Percentiles rank a stretch among this genome's conserved stretches.
Conservation (phyloP, 2,888 invertebrate species). For the Parapristionchus giblindavisi region DNA sequence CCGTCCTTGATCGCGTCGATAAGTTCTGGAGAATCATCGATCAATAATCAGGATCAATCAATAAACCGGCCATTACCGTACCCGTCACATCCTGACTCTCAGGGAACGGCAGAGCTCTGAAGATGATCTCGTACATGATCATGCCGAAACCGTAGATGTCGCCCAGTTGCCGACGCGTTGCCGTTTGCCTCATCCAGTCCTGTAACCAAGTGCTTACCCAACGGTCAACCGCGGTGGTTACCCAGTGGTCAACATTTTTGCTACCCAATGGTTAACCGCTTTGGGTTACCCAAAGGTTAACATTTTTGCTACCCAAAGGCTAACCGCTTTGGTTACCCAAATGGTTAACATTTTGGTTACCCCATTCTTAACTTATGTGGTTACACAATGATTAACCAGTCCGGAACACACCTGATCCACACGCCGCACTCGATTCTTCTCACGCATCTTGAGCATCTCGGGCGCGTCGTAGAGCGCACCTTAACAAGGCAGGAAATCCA, state of each 20-base stretch:
- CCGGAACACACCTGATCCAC: slow-evolving; percentile 50
- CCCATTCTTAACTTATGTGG: neutral
- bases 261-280: too few relatives aligned
- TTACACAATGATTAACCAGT: neutral
- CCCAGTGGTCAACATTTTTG: too few relatives aligned
- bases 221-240: too few relatives aligned
- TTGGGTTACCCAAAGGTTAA: too few relatives aligned
- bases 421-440: slow-evolving; percentile 56
- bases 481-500: too few relatives aligned
- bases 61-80: slow-evolving; percentile 28
- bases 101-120: slow-evolving; percentile 64
- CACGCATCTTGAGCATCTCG: slow-evolving; percentile 66
- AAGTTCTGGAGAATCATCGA: slow-evolving; percentile 44
- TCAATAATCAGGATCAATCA: neutral
- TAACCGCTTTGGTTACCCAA: too few relatives aligned
- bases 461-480: slow-evolving; percentile 63
- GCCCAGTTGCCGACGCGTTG: slow-evolving; percentile 54
- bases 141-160: slow-evolving; percentile 68
- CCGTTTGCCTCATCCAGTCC: slow-evolving; percentile 28
- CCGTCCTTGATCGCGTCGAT: slow-evolving; percentile 58
- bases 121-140: slow-evolving; percentile 65
- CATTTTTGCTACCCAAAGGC: too few relatives aligned
- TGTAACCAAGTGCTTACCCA: neutral
- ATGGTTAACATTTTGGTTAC: too few relatives aligned
- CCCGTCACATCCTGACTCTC: slow-evolving; percentile 57